Base-by-base conservation (phyloP, 1,140 invertebrate species). In the Caenorhabditis remanei region DNA sequence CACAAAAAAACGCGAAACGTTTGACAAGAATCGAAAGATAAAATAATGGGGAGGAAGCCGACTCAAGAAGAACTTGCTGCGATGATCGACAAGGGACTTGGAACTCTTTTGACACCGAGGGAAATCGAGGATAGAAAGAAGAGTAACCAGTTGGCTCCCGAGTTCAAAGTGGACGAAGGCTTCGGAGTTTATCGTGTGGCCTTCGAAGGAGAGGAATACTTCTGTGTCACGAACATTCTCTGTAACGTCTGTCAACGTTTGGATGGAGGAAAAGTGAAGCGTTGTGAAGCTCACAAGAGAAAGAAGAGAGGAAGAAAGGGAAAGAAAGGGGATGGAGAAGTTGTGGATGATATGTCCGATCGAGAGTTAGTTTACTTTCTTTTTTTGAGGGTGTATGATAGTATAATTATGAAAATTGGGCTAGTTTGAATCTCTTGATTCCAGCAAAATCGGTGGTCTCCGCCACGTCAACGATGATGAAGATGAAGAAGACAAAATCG, bases 401-500 rank as follows among this genome's bases (percentile, higher is more conserved):
- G 32, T 32, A 32, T 40, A 19, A 40, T 61, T 61, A 0, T 19
- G 0, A 4, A 67, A 40, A 4, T 67, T 67, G 24, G 19, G 32
- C 32, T 19, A 14, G 11, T 16, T 40, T 41, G 11, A 40, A 40
- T 67, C 40, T 32, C 13, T 61, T 61, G 19, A 61, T 6, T 67
- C 13, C 63, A 67, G 63, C 3, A 75, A 75, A 75, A 9, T 75
- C 41, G 16, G 14, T n/a, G 41, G 41, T 4, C 67, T 75, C 16
- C 67, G 67, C 19, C 67, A 75, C 41, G 43, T 75, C 67, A 46
- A 46, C 43, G 67, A 75, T n/a, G 67, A 75, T 0, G 67, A 75
- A 16, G 67, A 75, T 0, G 67, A 75, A 9, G 67, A 75, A 14
- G 67, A 75, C 67, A 75, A 75, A 19, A 75, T 75, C n/a, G 67